Conservation (phyloP, 2,113 vertebrate genomes). For the Rhagologus leucostigma region DNA sequence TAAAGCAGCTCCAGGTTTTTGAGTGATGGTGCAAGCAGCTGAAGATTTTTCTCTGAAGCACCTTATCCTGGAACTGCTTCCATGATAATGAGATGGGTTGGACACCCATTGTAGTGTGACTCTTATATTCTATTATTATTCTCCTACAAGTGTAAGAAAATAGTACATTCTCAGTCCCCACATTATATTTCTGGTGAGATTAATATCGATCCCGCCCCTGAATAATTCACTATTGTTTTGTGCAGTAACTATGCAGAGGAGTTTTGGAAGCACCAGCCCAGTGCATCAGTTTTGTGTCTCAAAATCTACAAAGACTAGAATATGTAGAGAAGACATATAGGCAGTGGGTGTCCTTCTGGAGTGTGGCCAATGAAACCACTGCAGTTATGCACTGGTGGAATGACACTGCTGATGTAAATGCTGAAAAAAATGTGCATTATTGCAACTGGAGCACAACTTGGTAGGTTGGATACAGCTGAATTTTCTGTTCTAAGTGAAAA, state of each 20-base stretch:
- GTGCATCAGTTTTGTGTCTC: neutral
- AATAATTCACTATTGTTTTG: neutral
- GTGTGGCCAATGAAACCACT: neutral
- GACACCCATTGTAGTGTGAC: neutral
- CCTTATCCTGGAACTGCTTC: neutral
- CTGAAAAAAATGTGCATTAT: neutral
- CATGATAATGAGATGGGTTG: neutral
- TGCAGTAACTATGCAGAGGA: neutral
- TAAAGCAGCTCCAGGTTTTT: neutral
- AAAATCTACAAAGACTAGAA: neutral
- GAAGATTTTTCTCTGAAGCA: neutral
- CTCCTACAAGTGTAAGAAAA: neutral
- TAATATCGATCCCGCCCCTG: rapidly evolving
- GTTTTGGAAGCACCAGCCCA: neutral
- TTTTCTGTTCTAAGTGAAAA: neutral
- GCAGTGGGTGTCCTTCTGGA: neutral
- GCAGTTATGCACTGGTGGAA: neutral
- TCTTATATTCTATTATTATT: neutral
- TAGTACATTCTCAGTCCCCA: neutral
- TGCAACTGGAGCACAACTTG: neutral
- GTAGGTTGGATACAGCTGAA: neutral
- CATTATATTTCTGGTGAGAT: neutral
- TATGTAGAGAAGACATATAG: neutral
- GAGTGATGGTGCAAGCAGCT: neutral
- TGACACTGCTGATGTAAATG: neutral